These are phyloP conservation scores for Parapsyche elsis DNA, from an alignment of 1,140 invertebrate species.

Conservation along the genomic window DNA sequence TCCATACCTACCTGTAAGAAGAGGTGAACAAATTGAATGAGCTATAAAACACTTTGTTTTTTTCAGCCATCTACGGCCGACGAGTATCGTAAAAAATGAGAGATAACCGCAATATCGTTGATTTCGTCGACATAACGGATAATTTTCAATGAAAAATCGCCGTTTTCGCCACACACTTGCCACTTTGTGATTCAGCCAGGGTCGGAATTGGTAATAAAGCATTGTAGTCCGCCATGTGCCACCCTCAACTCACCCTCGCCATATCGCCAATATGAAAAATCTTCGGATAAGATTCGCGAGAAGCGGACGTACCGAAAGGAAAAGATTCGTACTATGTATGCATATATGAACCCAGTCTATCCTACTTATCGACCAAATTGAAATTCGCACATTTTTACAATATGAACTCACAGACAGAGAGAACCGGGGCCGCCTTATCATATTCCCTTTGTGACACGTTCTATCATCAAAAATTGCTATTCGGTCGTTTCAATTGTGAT, in stretches of 20 bases:
- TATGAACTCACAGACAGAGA: neutral
- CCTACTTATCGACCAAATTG: neutral
- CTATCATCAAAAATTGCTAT: no score
- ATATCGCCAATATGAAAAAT: constrained; percentile 54
- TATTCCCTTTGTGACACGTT: no score
- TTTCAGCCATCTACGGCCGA: no score
- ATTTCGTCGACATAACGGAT: neutral
- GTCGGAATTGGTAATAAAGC: constrained; percentile 50
- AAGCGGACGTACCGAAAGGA: constrained; percentile 1
- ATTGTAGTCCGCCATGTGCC: constrained; percentile 53
- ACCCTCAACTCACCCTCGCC: constrained; percentile 18
- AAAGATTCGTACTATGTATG: constrained; percentile 37
- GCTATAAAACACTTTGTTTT: no score
- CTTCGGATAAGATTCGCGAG: constrained; percentile 32
- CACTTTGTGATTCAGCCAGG: constrained; percentile 43
- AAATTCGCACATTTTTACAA: constrained; percentile 14
- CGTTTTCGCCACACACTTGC: constrained; percentile 1
- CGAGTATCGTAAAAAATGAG: no score
- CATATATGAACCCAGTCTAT: neutral
- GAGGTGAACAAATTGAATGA: no score
- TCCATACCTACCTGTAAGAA: no score
- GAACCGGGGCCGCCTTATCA: no score
- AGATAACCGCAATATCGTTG: neutral
- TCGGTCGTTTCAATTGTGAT: no score
- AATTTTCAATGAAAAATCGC: neutral